Percentiles rank a stretch among this genome's conserved stretches.
phyloP scores from a whole-genome alignment of 2,888 invertebrate genomes.

The Sericinus montela region DNA sequence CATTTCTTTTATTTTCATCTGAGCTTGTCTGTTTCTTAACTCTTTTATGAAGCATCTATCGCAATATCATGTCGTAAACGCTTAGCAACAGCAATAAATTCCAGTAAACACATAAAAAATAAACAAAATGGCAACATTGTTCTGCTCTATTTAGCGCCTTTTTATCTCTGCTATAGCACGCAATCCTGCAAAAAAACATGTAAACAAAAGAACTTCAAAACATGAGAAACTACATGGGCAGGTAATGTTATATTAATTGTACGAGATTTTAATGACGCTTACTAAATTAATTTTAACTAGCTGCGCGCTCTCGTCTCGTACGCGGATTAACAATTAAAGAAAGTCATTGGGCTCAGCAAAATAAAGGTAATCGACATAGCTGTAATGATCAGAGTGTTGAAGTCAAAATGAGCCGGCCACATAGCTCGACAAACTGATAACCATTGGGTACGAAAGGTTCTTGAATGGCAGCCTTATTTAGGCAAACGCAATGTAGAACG shows the following conservation, averaged over 20 bases:
- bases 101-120: conserved; percentile 10
- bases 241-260: neutral
- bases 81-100: conserved; percentile 5
- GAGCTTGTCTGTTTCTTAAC: conserved; percentile 7
- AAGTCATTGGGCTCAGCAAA: too few relatives aligned
- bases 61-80: conserved; percentile 13
- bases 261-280: too few relatives aligned
- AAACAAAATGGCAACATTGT: conserved; percentile 5
- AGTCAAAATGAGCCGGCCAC: too few relatives aligned
- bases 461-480: too few relatives aligned
- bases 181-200: neutral
- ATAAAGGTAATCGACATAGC: too few relatives aligned
- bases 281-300: too few relatives aligned
- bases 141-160: conserved; percentile 5
- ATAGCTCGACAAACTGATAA: too few relatives aligned
- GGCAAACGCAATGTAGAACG: too few relatives aligned
- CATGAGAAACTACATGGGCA: neutral
- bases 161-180: conserved; percentile 4
- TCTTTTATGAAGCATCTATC: conserved; percentile 12
- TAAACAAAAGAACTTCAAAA: neutral
- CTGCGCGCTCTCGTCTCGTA: too few relatives aligned
- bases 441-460: too few relatives aligned
- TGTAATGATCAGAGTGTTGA: too few relatives aligned
- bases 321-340: too few relatives aligned
- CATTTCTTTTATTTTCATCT: conserved; percentile 13